phyloP scores from a whole-genome alignment of 2,113 vertebrate genomes.

The Uria aalge region DNA sequence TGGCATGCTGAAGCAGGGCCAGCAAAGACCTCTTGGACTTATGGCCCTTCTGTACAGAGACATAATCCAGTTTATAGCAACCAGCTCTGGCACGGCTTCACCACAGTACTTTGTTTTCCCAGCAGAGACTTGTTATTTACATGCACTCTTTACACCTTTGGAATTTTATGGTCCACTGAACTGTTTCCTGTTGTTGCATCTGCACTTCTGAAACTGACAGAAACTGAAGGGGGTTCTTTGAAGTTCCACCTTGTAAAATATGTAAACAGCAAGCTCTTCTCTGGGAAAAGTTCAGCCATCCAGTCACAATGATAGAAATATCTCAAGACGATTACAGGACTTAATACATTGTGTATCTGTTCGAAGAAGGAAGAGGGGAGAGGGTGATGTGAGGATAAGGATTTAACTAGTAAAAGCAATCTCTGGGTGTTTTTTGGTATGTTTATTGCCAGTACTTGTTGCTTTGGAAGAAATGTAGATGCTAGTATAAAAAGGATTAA shows the following conservation, averaged over 20 bases:
- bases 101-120: neutral
- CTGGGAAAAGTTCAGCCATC: constrained; percentile 42
- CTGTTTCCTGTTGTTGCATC: neutral
- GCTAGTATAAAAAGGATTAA: neutral
- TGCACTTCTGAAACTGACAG: constrained; percentile 6
- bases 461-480: neutral
- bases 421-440: neutral
- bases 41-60: neutral
- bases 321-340: neutral
- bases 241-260: constrained; percentile 5
- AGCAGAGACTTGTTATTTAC: neutral
- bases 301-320: neutral
- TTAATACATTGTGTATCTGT: neutral
- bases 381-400: neutral
- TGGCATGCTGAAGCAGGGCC: neutral
- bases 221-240: neutral
- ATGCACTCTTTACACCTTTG: neutral
- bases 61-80: neutral
- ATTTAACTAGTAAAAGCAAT: neutral
- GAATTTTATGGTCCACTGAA: neutral
- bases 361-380: neutral
- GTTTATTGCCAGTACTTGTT: neutral
- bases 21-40: neutral
- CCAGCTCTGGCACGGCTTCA: neutral
- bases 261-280: constrained; percentile 25